A percentile compares a stretch with the other conserved stretches of the same genome.
phyloP scores from a whole-genome alignment of 2,113 vertebrate species.

The Ceuthmochares aereus region DNA sequence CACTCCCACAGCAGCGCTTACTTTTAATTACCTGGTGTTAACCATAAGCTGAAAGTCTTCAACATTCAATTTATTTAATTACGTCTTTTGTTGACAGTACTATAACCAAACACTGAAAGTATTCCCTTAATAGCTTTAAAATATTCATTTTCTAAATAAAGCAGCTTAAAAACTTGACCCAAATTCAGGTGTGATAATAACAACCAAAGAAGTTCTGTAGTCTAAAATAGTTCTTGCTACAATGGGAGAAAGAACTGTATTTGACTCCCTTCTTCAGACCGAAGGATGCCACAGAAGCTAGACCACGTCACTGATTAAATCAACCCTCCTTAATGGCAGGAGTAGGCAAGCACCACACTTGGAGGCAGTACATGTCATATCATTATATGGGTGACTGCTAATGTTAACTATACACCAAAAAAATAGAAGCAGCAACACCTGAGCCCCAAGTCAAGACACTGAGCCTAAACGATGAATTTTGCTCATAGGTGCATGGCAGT shows the following conservation, averaged over 20 bases:
- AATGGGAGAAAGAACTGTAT: background rate
- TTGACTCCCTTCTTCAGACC: conserved; percentile 29
- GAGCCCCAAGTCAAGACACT: conserved; percentile 65
- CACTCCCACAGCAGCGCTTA: conserved; percentile 82
- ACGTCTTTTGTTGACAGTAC: conserved; percentile 79
- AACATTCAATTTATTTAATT: conserved; percentile 83
- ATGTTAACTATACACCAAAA: conserved; percentile 83
- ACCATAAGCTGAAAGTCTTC: conserved; percentile 79
- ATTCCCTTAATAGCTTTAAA: conserved; percentile 81
- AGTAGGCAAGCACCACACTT: conserved; percentile 54
- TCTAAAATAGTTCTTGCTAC: background rate
- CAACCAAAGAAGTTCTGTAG: conserved; percentile 4
- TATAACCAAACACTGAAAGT: conserved; percentile 69
- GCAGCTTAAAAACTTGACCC: conserved; percentile 56
- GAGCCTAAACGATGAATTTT: background rate
- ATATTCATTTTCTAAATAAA: conserved; percentile 73
- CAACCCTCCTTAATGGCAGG: conserved; percentile 54
- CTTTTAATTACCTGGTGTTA: conserved; percentile 86
- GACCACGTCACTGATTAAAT: conserved; percentile 69
- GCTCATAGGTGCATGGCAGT: background rate
- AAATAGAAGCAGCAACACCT: conserved; percentile 79
- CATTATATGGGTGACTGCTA: conserved; percentile 84
- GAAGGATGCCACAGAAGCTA: conserved; percentile 48
- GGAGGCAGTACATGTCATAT: conserved; percentile 65
- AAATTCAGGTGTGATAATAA: conserved; percentile 35